Percentiles rank a stretch among this genome's conserved stretches.
Conservation (phyloP, 2,113 vertebrate species). For the Phyllostomus hastatus region DNA sequence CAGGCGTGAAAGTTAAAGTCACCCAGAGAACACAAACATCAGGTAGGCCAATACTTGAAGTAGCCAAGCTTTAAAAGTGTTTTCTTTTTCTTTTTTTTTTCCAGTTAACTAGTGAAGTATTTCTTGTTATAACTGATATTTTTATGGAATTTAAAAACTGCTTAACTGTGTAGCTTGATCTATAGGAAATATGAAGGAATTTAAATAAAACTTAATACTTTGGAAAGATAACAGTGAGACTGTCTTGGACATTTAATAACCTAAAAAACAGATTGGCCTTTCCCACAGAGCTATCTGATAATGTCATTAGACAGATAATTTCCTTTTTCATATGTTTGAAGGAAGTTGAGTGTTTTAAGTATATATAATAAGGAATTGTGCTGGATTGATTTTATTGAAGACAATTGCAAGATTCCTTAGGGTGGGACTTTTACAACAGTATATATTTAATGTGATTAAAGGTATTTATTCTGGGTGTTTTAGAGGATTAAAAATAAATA, state of each 20-base stretch:
- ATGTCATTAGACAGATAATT: neutral
- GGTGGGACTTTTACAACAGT: neutral
- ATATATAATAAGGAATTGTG: neutral
- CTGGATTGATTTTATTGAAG: neutral
- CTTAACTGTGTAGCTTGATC: neutral
- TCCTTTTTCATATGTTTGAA: neutral
- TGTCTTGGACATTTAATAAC: neutral
- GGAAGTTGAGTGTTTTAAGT: neutral
- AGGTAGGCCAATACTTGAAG: conserved; percentile 70
- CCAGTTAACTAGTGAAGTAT: neutral
- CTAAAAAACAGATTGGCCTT: neutral
- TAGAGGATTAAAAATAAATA: neutral
- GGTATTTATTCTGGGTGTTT: neutral
- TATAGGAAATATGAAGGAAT: neutral
- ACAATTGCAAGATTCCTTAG: neutral
- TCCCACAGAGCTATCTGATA: neutral
- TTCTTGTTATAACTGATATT: neutral
- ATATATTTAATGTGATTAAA: conserved; percentile 1
- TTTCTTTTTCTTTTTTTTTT: neutral
- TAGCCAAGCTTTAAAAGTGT: neutral
- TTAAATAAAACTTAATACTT: neutral
- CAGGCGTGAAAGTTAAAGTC: neutral
- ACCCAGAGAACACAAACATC: conserved; percentile 8
- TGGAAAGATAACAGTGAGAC: neutral
- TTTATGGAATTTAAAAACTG: neutral